Percentiles rank a stretch among this genome's conserved stretches.
phyloP scores from a whole-genome alignment of 2,888 invertebrate species.

The Mimas tiliae region DNA sequence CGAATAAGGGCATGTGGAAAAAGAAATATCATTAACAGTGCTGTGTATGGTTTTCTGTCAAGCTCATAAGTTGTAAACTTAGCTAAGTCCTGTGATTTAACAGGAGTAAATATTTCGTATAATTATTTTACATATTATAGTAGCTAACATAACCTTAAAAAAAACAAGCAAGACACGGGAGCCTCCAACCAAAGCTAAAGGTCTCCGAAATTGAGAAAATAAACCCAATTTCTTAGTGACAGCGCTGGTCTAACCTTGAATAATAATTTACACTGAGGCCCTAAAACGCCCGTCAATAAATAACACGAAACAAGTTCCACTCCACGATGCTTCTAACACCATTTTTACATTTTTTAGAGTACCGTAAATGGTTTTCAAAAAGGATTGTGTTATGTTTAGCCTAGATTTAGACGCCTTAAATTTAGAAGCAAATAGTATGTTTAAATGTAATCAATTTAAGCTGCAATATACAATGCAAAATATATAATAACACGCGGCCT shows the following conservation, averaged over 20 bases:
- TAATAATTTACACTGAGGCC: slow-evolving; percentile 29
- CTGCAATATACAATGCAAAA: no score
- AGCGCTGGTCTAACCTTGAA: slow-evolving; percentile 18
- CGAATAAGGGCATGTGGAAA: no score
- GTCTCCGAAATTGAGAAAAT: slow-evolving; percentile 7
- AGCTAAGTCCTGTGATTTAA: no score
- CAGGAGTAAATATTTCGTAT: no score
- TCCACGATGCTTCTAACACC: slow-evolving; percentile 13
- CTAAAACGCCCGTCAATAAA: slow-evolving; percentile 34
- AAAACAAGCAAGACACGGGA: background rate
- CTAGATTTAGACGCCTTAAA: background rate
- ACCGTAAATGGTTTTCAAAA: background rate
- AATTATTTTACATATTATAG: no score
- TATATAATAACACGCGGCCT: no score
- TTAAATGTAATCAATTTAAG: no score
- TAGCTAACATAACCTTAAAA: no score
- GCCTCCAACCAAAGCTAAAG: background rate
- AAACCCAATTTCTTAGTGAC: slow-evolving; percentile 21
- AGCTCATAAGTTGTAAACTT: no score
- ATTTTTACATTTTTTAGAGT: slow-evolving; percentile 21
- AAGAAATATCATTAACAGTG: no score
- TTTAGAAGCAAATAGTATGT: no score
- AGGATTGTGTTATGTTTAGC: background rate
- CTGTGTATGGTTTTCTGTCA: no score
- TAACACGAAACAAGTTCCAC: slow-evolving; percentile 30